Conservation (phyloP, 2,888 invertebrate genomes). For the Acholoe squamosa region DNA sequence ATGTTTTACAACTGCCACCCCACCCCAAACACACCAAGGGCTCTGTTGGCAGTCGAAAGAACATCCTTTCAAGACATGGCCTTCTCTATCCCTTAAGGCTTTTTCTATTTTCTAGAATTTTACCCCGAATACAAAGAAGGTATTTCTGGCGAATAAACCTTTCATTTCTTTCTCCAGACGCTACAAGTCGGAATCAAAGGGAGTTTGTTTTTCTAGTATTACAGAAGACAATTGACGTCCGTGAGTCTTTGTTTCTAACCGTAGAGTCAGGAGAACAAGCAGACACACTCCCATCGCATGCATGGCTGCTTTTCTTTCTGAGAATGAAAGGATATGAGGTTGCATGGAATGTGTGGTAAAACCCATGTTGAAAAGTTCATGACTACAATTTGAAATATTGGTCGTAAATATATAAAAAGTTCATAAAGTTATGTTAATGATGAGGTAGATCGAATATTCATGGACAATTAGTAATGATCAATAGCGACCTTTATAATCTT, state of each 20-base stretch:
- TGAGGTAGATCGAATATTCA: too few relatives aligned
- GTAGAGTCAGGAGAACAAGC: background rate
- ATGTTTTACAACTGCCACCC: too few relatives aligned
- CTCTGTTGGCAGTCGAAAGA: background rate
- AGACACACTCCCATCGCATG: too few relatives aligned
- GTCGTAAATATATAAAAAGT: too few relatives aligned
- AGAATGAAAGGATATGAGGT: too few relatives aligned
- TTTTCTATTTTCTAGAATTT: background rate
- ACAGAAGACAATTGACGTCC: background rate
- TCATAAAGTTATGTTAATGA: too few relatives aligned
- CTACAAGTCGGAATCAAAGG: background rate
- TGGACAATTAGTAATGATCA: too few relatives aligned
- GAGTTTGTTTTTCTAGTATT: background rate
- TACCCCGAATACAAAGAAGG: background rate
- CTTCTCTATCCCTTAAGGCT: background rate
- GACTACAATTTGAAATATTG: too few relatives aligned
- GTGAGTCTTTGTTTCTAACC: slow-evolving; percentile 8
- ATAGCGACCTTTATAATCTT: too few relatives aligned
- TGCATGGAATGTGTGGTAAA: too few relatives aligned
- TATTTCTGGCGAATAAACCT: background rate
- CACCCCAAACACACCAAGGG: background rate
- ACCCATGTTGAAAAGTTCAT: too few relatives aligned
- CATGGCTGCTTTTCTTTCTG: too few relatives aligned
- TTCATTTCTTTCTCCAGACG: slow-evolving; percentile 17
- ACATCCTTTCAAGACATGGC: background rate